Conservation (phyloP, 2,113 vertebrate genomes). For the Nothobranchius kuhntae region DNA sequence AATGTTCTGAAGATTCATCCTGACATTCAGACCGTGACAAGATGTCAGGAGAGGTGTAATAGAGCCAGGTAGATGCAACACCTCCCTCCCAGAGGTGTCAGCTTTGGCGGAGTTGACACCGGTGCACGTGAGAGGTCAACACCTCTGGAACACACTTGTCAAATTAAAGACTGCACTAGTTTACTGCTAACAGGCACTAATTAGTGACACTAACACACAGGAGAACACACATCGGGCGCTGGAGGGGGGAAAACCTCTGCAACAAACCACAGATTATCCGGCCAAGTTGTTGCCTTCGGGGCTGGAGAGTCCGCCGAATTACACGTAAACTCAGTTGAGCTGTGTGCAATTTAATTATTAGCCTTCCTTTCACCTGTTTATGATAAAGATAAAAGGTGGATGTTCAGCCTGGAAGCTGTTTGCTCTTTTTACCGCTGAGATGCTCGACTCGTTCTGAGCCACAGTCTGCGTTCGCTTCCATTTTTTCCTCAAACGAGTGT, state of each 20-base stretch:
- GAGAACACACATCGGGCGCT: conserved; percentile 21
- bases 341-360: background rate
- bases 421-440: conserved; percentile 12
- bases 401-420: conserved; percentile 23
- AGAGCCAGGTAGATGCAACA: conserved; percentile 68
- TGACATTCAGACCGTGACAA: conserved; percentile 45
- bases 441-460: conserved; percentile 19
- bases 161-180: conserved; percentile 73
- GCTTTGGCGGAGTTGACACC: conserved; percentile 44
- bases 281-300: conserved; percentile 24
- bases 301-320: background rate
- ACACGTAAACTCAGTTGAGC: conserved; percentile 17
- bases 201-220: conserved; percentile 63
- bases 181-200: conserved; percentile 76
- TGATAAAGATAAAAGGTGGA: conserved; percentile 1
- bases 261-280: conserved; percentile 39
- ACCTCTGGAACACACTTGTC: conserved; percentile 77
- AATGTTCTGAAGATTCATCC: background rate
- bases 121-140: conserved; percentile 73
- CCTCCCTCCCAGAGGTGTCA: conserved; percentile 49
- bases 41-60: conserved; percentile 52
- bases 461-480: conserved; percentile 48
- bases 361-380: conserved; percentile 33
- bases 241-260: conserved; percentile 6
- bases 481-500: conserved; percentile 83